phyloP scores from a whole-genome alignment of 2,888 invertebrate genomes.

The Hyles lineata region DNA sequence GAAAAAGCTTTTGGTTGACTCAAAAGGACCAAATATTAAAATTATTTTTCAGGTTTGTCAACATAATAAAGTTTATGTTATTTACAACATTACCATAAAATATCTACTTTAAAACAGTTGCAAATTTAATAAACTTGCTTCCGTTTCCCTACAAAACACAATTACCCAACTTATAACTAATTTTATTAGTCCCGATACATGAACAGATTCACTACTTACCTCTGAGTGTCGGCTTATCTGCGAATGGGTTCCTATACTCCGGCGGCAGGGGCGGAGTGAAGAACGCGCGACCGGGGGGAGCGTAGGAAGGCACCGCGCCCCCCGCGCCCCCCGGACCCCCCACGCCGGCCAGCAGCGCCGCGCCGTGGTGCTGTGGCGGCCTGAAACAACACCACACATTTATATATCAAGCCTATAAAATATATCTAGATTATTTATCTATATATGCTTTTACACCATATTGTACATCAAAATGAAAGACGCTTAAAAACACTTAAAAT shows the following conservation, averaged over 20 bases:
- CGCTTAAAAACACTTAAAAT: no score
- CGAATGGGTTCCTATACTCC: conserved; percentile 93
- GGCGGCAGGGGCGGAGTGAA: conserved; percentile 94
- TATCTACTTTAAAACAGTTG: no score
- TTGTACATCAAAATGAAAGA: no score
- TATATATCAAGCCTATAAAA: not conserved
- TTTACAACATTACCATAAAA: no score
- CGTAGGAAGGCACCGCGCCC: conserved; percentile 92
- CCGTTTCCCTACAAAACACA: not conserved
- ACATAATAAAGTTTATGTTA: no score
- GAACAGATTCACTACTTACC: conserved; percentile 69
- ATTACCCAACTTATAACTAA: no score
- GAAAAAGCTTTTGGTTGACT: no score
- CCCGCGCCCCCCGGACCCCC: conserved; percentile 86
- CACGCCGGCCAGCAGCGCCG: conserved; percentile 86
- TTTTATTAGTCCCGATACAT: not conserved
- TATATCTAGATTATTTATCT: no score
- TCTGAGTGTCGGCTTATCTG: conserved; percentile 94
- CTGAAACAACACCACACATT: conserved; percentile 49
- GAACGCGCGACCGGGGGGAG: conserved; percentile 91
- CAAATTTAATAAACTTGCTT: not conserved
- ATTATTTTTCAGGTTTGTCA: no score
- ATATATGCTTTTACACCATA: no score
- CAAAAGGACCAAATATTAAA: no score
- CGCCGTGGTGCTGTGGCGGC: conserved; percentile 83